These are phyloP conservation scores for Phalacrocorax brasilianus DNA, from an alignment of 2,113 vertebrate species.

Conservation along the genomic window DNA sequence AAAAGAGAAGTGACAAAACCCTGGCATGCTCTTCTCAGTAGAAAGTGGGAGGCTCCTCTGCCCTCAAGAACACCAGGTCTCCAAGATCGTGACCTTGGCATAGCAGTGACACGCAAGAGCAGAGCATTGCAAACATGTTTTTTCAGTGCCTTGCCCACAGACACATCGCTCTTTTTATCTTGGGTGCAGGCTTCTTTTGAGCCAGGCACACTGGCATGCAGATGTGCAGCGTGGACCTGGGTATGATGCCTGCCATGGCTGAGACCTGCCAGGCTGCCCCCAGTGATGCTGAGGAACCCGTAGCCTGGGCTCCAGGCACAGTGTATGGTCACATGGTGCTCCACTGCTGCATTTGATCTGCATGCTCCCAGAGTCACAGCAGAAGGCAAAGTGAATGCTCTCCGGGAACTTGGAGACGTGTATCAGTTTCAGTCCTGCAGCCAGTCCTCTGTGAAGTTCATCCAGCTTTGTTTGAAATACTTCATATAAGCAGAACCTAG, in stretches of 20 bases:
- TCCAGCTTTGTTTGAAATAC: background rate
- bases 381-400: background rate
- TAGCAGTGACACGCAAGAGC: background rate
- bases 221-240: accelerated
- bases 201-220: background rate
- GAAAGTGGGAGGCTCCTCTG: background rate
- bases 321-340: accelerated
- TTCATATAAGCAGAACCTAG: background rate
- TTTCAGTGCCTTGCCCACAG: background rate
- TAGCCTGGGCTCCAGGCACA: accelerated
- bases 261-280: background rate
- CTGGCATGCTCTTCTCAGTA: background rate
- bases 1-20: background rate
- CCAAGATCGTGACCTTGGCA: background rate
- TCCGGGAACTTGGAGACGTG: accelerated
- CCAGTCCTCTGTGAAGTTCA: background rate
- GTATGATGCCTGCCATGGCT: background rate
- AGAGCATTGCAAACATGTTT: background rate
- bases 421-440: background rate
- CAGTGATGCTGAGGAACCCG: background rate
- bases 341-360: background rate
- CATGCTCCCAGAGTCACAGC: background rate
- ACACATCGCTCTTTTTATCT: accelerated
- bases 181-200: background rate
- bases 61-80: background rate